These are phyloP conservation scores for Gasterosteus nipponicus DNA, from an alignment of 2,113 vertebrate species.

Conservation along the genomic window DNA sequence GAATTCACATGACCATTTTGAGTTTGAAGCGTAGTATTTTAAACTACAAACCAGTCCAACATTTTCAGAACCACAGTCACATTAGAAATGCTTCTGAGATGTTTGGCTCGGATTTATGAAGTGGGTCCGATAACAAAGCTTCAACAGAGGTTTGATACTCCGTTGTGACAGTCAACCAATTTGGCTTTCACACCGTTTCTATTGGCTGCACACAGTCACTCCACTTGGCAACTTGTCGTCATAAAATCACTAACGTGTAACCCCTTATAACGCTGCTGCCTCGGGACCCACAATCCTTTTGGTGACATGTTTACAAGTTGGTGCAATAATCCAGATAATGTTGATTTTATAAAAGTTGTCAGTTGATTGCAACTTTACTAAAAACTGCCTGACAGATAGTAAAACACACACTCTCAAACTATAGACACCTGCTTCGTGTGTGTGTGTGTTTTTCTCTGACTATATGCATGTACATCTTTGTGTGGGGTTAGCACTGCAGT, in stretches of 20 bases:
- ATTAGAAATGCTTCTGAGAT: background rate
- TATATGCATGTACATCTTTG: slow-evolving; percentile 1
- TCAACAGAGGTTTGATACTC: background rate
- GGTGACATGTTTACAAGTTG: background rate
- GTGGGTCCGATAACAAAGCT: too few species aligned
- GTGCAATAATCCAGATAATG: background rate
- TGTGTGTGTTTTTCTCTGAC: background rate
- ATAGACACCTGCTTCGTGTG: background rate
- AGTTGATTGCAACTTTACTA: background rate
- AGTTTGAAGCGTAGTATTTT: background rate
- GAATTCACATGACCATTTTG: background rate
- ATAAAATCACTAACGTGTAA: background rate
- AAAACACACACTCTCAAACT: background rate
- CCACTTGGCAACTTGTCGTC: background rate
- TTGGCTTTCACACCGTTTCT: background rate
- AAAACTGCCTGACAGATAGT: slow-evolving; percentile 2
- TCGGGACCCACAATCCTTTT: background rate
- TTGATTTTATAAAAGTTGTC: background rate
- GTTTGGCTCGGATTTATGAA: background rate
- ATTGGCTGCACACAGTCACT: background rate
- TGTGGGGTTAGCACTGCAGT: slow-evolving; percentile 42
- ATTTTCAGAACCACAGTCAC: background rate
- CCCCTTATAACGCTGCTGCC: background rate
- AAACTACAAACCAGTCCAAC: background rate
- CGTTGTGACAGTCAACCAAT: background rate